Conservation (phyloP, 1,140 invertebrate species). For the Mamestra configurata region DNA sequence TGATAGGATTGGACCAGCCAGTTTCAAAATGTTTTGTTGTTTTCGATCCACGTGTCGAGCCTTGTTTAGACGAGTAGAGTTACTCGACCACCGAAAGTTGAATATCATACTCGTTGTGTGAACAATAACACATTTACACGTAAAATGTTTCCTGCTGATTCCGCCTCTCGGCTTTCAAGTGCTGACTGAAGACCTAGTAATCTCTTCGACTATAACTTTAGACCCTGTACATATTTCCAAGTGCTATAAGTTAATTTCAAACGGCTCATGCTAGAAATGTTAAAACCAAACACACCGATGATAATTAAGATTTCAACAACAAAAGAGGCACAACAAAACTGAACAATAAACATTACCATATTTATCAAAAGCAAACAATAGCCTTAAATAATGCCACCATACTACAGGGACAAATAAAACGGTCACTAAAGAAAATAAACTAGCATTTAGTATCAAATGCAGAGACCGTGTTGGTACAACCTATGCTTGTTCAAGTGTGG, state of each 20-base stretch:
- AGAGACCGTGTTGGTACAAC: not conserved
- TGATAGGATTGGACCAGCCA: no score
- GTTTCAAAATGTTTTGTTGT: not conserved
- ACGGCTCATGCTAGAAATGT: not conserved
- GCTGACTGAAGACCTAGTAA: no score
- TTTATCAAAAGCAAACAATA: not conserved
- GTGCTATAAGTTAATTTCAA: no score
- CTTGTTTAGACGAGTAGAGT: not conserved
- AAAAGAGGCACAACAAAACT: constrained; percentile 10
- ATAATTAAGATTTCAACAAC: constrained; percentile 14
- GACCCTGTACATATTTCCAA: no score
- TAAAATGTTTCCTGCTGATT: no score
- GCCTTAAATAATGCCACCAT: not conserved
- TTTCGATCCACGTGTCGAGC: not conserved
- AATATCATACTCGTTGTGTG: no score
- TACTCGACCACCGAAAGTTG: no score
- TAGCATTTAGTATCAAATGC: constrained; percentile 4
- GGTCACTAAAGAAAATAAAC: not conserved
- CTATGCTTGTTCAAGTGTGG: constrained; percentile 39
- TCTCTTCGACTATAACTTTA: no score
- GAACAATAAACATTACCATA: constrained; percentile 8
- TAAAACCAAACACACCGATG: not conserved
- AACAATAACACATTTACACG: no score
- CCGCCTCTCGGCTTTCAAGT: no score
- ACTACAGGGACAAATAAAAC: not conserved